phyloP scores from a whole-genome alignment of 2,797 vertebrate species.

The Sciaenops ocellatus region DNA sequence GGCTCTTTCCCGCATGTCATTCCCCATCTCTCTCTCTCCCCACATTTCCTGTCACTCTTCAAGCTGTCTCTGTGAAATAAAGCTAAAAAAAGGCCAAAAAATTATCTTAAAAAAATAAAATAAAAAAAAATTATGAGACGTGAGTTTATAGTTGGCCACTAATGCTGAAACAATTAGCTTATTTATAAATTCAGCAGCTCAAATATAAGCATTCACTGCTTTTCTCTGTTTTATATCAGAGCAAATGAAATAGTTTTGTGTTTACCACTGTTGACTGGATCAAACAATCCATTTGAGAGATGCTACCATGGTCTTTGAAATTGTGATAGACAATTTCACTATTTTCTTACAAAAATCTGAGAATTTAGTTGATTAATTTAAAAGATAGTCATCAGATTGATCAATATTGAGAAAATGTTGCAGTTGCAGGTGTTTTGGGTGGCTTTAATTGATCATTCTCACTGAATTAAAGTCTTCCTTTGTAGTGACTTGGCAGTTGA shows the following conservation, averaged over 20 bases:
- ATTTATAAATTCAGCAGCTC: neutral
- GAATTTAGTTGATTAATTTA: neutral
- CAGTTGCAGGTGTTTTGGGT: neutral
- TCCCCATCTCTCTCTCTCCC: too few relatives aligned
- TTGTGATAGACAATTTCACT: too few relatives aligned
- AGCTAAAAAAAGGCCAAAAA: too few relatives aligned
- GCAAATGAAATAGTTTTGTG: neutral
- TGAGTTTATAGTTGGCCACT: neutral
- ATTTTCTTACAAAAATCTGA: too few relatives aligned
- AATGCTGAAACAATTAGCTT: neutral
- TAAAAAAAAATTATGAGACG: neutral
- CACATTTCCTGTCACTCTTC: too few relatives aligned
- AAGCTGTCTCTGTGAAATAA: too few relatives aligned
- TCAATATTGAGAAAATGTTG: neutral
- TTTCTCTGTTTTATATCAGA: neutral
- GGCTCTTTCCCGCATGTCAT: too few relatives aligned
- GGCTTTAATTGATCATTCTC: neutral
- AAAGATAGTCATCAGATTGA: neutral
- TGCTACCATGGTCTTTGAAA: neutral
- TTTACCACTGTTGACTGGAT: neutral
- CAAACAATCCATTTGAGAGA: neutral
- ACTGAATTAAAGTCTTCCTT: constrained; percentile 7
- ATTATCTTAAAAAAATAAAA: too few relatives aligned
- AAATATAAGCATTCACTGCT: neutral
- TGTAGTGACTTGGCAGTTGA: neutral